A percentile compares a stretch with the other conserved stretches of the same genome.
Evolutionary conservation across 2,113 vertebrate genomes (phyloP).

Genomic region (Dicerorhinus sumatrensis): DNA sequence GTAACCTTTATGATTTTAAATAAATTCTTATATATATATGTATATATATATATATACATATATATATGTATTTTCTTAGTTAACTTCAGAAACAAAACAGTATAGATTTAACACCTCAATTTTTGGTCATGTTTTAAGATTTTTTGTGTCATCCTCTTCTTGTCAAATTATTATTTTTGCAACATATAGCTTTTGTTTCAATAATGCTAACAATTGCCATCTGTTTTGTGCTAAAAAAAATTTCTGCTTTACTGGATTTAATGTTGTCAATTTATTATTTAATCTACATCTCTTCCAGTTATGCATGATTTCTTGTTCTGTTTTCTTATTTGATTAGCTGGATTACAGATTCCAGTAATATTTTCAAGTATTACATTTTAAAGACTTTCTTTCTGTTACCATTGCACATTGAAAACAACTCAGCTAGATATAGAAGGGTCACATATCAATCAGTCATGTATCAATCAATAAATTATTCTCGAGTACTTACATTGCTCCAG

Average conservation of each 20-base stretch:
- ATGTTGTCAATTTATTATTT: not conserved
- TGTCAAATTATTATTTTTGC: not conserved
- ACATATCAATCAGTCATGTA: not conserved
- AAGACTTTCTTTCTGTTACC: not conserved
- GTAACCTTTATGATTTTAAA: not conserved
- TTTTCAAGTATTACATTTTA: not conserved
- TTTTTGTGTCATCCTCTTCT: not conserved
- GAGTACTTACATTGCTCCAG: not conserved
- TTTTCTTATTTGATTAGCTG: not conserved
- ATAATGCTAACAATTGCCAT: not conserved
- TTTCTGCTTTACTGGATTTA: not conserved
- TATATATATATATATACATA: too few species aligned
- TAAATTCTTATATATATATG: not conserved
- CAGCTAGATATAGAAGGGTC: not conserved
- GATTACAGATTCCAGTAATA: not conserved
- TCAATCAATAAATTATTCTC: not conserved
- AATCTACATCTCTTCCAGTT: not conserved
- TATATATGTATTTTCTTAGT: not conserved
- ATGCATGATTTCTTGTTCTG: not conserved
- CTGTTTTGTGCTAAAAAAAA: not conserved
- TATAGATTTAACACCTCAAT: not conserved
- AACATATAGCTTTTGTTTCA: not conserved
- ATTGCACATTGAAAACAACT: not conserved
- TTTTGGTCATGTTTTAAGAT: not conserved
- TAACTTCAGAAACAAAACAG: not conserved